Evolutionary conservation across 1,140 invertebrate genomes (phyloP).

Genomic region (Panagrolaimus sp.): DNA sequence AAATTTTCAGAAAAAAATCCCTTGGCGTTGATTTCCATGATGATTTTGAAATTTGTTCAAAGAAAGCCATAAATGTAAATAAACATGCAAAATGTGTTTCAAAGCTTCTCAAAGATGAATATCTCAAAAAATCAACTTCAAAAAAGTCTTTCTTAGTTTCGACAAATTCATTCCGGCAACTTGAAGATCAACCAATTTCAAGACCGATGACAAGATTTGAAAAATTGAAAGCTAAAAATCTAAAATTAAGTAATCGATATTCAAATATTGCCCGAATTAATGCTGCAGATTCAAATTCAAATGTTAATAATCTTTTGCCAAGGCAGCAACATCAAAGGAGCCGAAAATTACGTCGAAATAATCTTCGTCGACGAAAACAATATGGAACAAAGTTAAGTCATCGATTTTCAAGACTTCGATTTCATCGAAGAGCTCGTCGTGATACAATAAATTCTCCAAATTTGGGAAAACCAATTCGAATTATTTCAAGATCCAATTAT

Average conservation of each 20-base stretch:
- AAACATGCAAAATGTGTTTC: slow-evolving; percentile 14
- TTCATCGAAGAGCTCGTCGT: slow-evolving; percentile 5
- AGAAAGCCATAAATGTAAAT: not conserved
- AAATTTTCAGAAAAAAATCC: not conserved
- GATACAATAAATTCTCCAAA: not conserved
- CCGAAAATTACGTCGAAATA: too few relatives aligned
- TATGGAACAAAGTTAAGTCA: too few relatives aligned
- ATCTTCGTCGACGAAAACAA: not conserved
- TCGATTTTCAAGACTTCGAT: not conserved
- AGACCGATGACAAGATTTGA: not conserved
- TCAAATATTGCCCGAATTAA: not conserved
- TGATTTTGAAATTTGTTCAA: not conserved
- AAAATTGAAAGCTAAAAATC: not conserved
- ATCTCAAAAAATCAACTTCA: not conserved
- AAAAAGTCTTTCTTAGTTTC: not conserved
- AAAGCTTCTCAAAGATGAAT: not conserved
- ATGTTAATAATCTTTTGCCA: too few relatives aligned
- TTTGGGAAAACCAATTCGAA: not conserved
- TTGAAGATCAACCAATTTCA: not conserved
- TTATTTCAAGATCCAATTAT: not conserved
- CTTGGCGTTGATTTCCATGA: not conserved
- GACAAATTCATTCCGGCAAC: not conserved
- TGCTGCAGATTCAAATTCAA: too few relatives aligned
- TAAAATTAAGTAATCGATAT: not conserved
- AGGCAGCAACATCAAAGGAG: too few relatives aligned